Base-by-base conservation (phyloP, 2,797 vertebrate genomes). In the Neosalanx taihuensis region DNA sequence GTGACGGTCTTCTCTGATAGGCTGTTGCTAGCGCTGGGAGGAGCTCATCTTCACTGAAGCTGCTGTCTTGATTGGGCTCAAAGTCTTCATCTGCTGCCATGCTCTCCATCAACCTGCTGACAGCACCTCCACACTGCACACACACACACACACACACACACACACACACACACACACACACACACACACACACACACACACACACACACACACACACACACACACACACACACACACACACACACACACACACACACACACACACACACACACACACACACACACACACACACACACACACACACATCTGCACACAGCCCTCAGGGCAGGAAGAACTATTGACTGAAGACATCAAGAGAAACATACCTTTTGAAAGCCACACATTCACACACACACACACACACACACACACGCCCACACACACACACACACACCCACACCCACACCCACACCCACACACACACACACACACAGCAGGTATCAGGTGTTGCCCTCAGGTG, bases 31-130 rank as follows among this genome's bases (percentile, higher is more conserved):
- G 92, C 31, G 20, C 84, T 79, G 57, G 93, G 83, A 3, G 90
- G 86, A 83, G 94, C 72, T 99, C 98, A 0, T 99, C 97, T 80
- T 99, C 98, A 0, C 97, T 99, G 91, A 99, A 99, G 91, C 97
- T 99, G 76, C 96, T 98, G 89, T 99, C 98, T 83, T 98, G 97
- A 84, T 96, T 99, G 67, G 96, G 96, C 72, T 99, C 97, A 1
- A 99, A 99, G 89, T 99, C 97, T 79, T 98, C 97, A 60, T 99
- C 97, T 0, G 97, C 97, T 0, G 96, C 97, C 97, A 99, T 99
- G 88, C 97, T 98, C 88, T 98, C 95, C 97, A 99, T 99, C 75
- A 99, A 91, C 74, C 96, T 96, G 85, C 97, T 99, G 74, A 99
- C 96, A 0, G 97, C 97, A 0, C 97, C 97, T 26, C 94, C 94